Conservation (phyloP, 2,888 invertebrate genomes). For the Zeuzera pyrina region DNA sequence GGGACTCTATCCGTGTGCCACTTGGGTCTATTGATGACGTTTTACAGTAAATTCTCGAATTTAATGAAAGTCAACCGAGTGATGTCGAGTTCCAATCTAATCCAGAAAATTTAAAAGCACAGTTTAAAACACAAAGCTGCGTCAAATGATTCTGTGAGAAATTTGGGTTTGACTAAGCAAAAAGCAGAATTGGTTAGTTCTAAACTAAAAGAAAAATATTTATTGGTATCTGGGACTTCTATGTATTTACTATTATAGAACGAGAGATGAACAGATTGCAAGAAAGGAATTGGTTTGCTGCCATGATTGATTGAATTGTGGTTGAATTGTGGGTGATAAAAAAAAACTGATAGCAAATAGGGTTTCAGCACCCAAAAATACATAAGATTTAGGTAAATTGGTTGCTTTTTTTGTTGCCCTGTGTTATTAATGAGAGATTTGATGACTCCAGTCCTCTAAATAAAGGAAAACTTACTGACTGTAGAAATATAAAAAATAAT, state of each 20-base stretch:
- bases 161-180: conserved; percentile 3
- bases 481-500: no score
- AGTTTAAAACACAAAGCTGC: neutral
- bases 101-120: conserved; percentile 4
- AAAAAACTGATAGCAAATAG: no score
- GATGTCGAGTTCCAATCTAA: neutral
- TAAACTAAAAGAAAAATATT: neutral
- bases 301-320: no score
- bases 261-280: neutral
- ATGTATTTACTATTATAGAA: neutral
- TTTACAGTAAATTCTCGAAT: conserved; percentile 2
- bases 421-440: no score
- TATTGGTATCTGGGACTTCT: neutral
- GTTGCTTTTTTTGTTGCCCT: no score
- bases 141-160: conserved; percentile 4
- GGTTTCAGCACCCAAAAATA: no score
- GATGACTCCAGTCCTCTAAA: no score
- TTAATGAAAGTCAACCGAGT: conserved; percentile 2
- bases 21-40: conserved; percentile 1
- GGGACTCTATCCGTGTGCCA: conserved; percentile 1
- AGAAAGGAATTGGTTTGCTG: neutral
- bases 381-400: no score
- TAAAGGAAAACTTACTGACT: no score
- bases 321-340: no score
- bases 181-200: conserved; percentile 3